Evolutionary conservation across 2,113 vertebrate genomes (phyloP).

Genomic region (Odocoileus hemionus): DNA sequence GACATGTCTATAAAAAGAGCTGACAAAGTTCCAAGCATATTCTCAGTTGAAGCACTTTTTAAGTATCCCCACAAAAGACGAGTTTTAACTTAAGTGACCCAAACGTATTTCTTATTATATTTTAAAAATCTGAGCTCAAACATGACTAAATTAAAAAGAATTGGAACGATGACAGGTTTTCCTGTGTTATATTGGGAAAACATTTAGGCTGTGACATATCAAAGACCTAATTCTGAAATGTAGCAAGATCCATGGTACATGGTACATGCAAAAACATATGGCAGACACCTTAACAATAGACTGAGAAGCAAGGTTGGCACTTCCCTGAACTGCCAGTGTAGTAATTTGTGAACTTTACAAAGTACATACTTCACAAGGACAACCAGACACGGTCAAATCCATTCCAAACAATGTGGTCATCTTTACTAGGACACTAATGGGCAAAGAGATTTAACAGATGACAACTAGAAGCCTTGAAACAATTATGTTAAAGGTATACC

Average conservation of each 20-base stretch:
- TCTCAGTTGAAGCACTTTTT: slow-evolving; percentile 8
- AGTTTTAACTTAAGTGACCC: neutral
- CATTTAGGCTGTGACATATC: neutral
- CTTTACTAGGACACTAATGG: neutral
- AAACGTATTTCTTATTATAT: neutral
- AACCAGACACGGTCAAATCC: neutral
- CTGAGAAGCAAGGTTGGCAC: neutral
- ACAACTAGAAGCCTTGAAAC: neutral
- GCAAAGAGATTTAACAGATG: neutral
- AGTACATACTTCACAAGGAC: neutral
- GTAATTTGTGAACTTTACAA: neutral
- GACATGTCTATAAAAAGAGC: neutral
- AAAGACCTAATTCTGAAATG: neutral
- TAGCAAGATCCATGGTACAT: neutral
- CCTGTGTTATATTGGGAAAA: neutral
- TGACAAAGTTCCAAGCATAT: slow-evolving; percentile 6
- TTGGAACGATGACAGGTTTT: neutral
- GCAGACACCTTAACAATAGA: slow-evolving; percentile 12
- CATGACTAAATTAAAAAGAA: slow-evolving; percentile 19
- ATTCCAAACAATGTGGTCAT: neutral
- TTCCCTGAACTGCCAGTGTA: neutral
- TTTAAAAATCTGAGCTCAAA: slow-evolving; percentile 4
- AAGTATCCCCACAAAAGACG: neutral
- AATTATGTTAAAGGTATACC: neutral
- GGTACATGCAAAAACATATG: neutral